These are phyloP conservation scores for Diachasmimorpha longicaudata DNA, from an alignment of 1,140 invertebrate genomes.

Conservation along the genomic window DNA sequence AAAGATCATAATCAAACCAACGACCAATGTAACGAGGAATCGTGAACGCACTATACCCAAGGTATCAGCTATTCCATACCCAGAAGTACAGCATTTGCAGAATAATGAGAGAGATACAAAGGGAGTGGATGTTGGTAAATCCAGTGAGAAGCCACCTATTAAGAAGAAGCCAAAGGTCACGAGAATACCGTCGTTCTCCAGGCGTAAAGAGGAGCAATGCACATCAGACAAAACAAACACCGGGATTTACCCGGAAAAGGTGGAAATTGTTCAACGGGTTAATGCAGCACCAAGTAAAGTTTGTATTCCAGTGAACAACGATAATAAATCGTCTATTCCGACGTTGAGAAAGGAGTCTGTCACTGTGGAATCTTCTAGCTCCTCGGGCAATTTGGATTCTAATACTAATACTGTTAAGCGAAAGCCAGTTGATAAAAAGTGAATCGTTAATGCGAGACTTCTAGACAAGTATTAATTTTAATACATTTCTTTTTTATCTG, in stretches of 20 bases:
- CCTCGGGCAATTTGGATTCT: slow-evolving; percentile 35
- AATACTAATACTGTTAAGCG: slow-evolving; percentile 47
- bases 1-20: slow-evolving; percentile 63
- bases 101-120: slow-evolving; percentile 37
- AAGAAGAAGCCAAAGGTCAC: slow-evolving; percentile 49
- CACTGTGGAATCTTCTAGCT: slow-evolving; percentile 35
- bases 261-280: slow-evolving; percentile 41
- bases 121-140: slow-evolving; percentile 28
- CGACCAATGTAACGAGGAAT: slow-evolving; percentile 45
- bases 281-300: slow-evolving; percentile 32
- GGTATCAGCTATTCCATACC: slow-evolving; percentile 54
- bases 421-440: slow-evolving; percentile 42
- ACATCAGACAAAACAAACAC: slow-evolving; percentile 29
- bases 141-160: slow-evolving; percentile 37
- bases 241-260: slow-evolving; percentile 37
- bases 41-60: slow-evolving; percentile 55
- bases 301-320: slow-evolving; percentile 15
- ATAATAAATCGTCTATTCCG: slow-evolving; percentile 42
- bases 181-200: slow-evolving; percentile 47
- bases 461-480: background rate
- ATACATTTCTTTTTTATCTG: background rate
- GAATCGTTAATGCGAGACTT: background rate
- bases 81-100: slow-evolving; percentile 40
- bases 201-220: slow-evolving; percentile 34
- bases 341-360: slow-evolving; percentile 35